phyloP scores from a whole-genome alignment of 1,140 invertebrate species.

The Eupristina koningsbergeri region DNA sequence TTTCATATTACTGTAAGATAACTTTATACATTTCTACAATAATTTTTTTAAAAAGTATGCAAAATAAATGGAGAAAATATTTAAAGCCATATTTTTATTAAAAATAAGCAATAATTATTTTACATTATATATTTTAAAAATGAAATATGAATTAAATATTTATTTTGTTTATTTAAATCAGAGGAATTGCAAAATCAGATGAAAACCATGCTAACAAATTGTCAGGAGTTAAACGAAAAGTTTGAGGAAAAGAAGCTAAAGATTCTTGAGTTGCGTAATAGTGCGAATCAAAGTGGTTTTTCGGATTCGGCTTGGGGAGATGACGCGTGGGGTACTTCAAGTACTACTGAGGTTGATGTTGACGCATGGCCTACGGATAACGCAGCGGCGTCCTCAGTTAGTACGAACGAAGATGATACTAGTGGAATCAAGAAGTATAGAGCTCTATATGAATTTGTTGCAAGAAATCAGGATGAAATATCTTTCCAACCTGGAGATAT shows the following conservation, averaged over 20 bases:
- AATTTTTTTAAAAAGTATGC: no score
- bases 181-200: constrained; percentile 80
- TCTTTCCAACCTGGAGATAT: constrained; percentile 95
- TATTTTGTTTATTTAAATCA: constrained; percentile 7
- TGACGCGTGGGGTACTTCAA: constrained; percentile 68
- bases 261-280: constrained; percentile 63
- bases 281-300: constrained; percentile 50
- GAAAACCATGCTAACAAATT: constrained; percentile 75
- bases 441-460: constrained; percentile 94
- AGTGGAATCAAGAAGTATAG: constrained; percentile 83
- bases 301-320: constrained; percentile 60
- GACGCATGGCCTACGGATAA: constrained; percentile 74
- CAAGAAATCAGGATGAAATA: constrained; percentile 94
- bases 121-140: no score
- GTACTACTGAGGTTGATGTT: constrained; percentile 62
- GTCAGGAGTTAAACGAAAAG: constrained; percentile 74
- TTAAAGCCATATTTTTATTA: no score
- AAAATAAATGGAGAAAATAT: no score
- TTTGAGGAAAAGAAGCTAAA: constrained; percentile 77
- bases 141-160: no score
- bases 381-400: constrained; percentile 52
- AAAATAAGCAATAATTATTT: no score
- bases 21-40: no score
- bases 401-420: constrained; percentile 62
- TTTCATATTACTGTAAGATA: no score